Evolutionary conservation across 2,888 invertebrate genomes (phyloP).

Genomic region (Morpho deidamia): DNA sequence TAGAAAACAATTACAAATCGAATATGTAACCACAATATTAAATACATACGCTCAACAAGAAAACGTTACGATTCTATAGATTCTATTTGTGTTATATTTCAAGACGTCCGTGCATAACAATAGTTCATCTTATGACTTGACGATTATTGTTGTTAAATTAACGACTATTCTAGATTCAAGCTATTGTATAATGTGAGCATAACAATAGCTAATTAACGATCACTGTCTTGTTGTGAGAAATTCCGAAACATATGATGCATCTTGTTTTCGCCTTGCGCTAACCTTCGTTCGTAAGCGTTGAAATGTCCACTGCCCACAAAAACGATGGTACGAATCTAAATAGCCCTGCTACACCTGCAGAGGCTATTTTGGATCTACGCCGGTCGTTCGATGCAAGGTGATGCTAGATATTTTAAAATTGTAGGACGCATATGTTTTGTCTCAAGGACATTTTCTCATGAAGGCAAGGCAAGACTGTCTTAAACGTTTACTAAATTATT

Average conservation of each 20-base stretch:
- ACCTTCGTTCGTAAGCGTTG: conserved; percentile 16
- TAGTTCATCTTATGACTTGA: conserved; percentile 12
- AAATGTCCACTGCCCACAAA: conserved; percentile 13
- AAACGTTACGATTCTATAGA: background rate
- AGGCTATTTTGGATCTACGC: conserved; percentile 61
- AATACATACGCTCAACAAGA: background rate
- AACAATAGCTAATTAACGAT: conserved; percentile 18
- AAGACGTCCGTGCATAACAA: conserved; percentile 9
- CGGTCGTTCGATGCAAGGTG: conserved; percentile 67
- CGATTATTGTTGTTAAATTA: conserved; percentile 19
- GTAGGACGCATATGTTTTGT: conserved; percentile 68
- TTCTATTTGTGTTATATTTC: conserved; percentile 1
- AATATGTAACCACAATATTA: background rate
- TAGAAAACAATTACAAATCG: background rate
- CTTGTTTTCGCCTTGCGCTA: conserved; percentile 12
- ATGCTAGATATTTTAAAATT: conserved; percentile 71
- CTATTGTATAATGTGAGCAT: conserved; percentile 15
- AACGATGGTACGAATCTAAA: conserved; percentile 32
- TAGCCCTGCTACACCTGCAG: conserved; percentile 62
- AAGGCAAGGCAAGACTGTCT: conserved; percentile 30
- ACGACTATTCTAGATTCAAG: conserved; percentile 13
- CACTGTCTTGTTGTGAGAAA: conserved; percentile 3
- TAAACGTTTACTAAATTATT: conserved; percentile 36
- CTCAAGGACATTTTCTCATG: conserved; percentile 60
- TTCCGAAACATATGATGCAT: background rate